These are phyloP conservation scores for Myripristis jacobus DNA, from an alignment of 2,797 vertebrate species.

Conservation along the genomic window DNA sequence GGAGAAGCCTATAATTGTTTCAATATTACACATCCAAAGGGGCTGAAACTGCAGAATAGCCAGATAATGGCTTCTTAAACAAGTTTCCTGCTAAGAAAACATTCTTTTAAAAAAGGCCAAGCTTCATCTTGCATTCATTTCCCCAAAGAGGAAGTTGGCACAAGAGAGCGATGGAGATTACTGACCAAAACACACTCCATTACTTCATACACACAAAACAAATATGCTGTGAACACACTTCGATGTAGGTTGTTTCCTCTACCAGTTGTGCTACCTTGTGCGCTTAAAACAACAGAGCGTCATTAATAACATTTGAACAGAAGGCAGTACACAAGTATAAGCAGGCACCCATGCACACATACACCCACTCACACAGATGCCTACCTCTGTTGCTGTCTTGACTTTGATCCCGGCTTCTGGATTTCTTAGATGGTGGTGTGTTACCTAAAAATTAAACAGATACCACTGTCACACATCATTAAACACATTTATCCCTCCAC, in stretches of 20 bases:
- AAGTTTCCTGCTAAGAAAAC: slow-evolving; percentile 82
- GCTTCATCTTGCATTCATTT: slow-evolving; percentile 81
- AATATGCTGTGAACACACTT: slow-evolving; percentile 50
- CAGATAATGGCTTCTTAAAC: slow-evolving; percentile 85
- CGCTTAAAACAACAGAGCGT: slow-evolving; percentile 20
- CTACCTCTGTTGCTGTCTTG: slow-evolving; percentile 69
- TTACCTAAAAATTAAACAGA: slow-evolving; percentile 61
- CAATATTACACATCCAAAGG: slow-evolving; percentile 84
- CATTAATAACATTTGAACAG: slow-evolving; percentile 13
- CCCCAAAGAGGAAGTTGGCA: slow-evolving; percentile 74
- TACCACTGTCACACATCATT: slow-evolving; percentile 19
- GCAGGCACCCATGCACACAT: neutral
- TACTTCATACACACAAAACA: slow-evolving; percentile 53
- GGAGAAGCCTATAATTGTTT: slow-evolving; percentile 86
- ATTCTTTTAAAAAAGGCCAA: slow-evolving; percentile 73
- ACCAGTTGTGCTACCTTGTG: slow-evolving; percentile 1
- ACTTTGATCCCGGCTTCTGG: slow-evolving; percentile 67
- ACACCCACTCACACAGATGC: neutral
- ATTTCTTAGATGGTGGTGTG: slow-evolving; percentile 64
- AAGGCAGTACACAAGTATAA: slow-evolving; percentile 4
- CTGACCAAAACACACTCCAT: slow-evolving; percentile 67
- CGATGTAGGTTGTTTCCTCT: slow-evolving; percentile 27
- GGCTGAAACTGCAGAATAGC: slow-evolving; percentile 84
- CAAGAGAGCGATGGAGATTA: slow-evolving; percentile 66
- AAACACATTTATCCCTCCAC: slow-evolving; percentile 3